Evolutionary conservation across 2,888 invertebrate genomes (phyloP).

Genomic region (Caenorhabditis plicata): DNA sequence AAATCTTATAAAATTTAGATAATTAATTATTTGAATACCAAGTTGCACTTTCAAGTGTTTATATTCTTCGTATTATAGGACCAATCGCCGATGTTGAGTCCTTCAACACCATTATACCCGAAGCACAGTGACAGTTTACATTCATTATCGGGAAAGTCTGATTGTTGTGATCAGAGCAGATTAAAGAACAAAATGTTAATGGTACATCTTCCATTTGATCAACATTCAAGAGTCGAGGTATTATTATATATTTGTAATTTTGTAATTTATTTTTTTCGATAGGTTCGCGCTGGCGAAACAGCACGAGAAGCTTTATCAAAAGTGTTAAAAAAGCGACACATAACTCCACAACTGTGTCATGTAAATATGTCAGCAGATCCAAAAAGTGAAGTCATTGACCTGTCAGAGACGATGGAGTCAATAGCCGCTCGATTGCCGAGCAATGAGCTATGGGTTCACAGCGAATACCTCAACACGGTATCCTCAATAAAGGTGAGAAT

Average conservation of each 20-base stretch:
- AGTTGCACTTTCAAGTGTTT: background rate
- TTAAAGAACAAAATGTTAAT: slow-evolving; percentile 46
- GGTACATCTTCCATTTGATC: slow-evolving; percentile 64
- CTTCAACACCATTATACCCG: slow-evolving; percentile 27
- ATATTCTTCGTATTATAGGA: slow-evolving; percentile 13
- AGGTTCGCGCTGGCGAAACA: slow-evolving; percentile 41
- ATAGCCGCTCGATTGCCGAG: slow-evolving; percentile 43
- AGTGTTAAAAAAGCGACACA: slow-evolving; percentile 37
- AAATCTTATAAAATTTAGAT: too few relatives aligned
- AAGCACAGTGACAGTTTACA: slow-evolving; percentile 34
- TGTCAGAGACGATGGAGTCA: slow-evolving; percentile 48
- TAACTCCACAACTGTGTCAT: slow-evolving; percentile 58
- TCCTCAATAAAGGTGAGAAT: slow-evolving; percentile 26
- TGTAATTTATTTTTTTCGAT: background rate
- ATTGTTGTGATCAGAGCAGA: slow-evolving; percentile 12
- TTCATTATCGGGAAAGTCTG: slow-evolving; percentile 14
- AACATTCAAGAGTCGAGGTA: slow-evolving; percentile 62
- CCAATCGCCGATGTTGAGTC: slow-evolving; percentile 28
- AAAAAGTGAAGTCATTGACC: slow-evolving; percentile 39
- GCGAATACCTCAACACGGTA: slow-evolving; percentile 51
- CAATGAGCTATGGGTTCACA: slow-evolving; percentile 64
- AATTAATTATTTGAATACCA: too few relatives aligned
- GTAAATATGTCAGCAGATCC: slow-evolving; percentile 56
- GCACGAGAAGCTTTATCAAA: slow-evolving; percentile 42
- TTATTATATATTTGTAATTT: background rate